These are phyloP conservation scores for Scelioninae gen. 2 DNA, from an alignment of 2,888 invertebrate species.

Conservation along the genomic window DNA sequence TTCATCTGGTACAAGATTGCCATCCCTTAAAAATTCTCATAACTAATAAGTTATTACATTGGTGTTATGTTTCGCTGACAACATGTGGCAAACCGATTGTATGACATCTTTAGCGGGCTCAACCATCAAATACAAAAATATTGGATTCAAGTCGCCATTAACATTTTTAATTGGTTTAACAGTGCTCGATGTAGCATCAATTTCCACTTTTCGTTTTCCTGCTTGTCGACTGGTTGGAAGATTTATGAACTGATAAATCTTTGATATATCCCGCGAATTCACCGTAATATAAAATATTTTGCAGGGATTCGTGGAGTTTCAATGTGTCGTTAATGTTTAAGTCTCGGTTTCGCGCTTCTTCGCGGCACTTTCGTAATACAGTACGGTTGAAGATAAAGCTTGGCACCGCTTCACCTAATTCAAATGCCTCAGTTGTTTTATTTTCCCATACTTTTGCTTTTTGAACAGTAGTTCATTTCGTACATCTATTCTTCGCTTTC, in stretches of 20 bases:
- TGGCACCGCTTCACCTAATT: slow-evolving; percentile 14
- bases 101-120: background rate
- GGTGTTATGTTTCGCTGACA: slow-evolving; percentile 26
- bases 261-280: slow-evolving; percentile 41
- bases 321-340: background rate
- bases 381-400: background rate
- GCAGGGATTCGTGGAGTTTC: slow-evolving; percentile 7
- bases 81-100: slow-evolving; percentile 11
- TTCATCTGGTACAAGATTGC: slow-evolving; percentile 18
- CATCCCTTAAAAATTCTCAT: slow-evolving; percentile 8
- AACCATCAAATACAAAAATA: slow-evolving; percentile 21
- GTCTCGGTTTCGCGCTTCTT: slow-evolving; percentile 19
- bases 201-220: slow-evolving; percentile 31
- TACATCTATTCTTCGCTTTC: slow-evolving; percentile 1
- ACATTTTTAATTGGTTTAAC: slow-evolving; percentile 35
- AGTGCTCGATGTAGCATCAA: slow-evolving; percentile 44
- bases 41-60: slow-evolving; percentile 20
- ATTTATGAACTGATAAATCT: slow-evolving; percentile 31
- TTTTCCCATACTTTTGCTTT: slow-evolving; percentile 7
- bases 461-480: slow-evolving; percentile 10
- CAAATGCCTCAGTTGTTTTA: background rate
- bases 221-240: slow-evolving; percentile 17
- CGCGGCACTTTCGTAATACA: slow-evolving; percentile 15
- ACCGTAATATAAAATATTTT: slow-evolving; percentile 24
- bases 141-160: slow-evolving; percentile 33